A percentile compares a stretch with the other conserved stretches of the same genome.
Evolutionary conservation across 2,797 vertebrate species (phyloP).

Genomic region (Luscinia luscinia): DNA sequence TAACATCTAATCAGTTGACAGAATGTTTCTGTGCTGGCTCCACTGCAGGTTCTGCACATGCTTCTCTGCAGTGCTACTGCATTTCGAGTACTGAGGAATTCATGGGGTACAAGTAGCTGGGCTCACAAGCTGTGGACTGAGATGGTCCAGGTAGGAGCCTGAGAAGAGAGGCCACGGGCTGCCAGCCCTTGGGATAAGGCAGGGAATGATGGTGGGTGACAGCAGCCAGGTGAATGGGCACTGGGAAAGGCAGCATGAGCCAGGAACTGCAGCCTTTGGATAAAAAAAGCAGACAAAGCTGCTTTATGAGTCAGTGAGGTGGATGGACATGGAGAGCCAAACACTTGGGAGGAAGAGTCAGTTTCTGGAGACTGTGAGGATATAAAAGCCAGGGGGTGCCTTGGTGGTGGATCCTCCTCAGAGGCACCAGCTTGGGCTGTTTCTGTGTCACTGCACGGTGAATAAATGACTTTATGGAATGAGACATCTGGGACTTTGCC

Average conservation of each 20-base stretch:
- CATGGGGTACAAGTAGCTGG: rapidly evolving
- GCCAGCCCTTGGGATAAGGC: not conserved
- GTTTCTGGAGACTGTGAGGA: not conserved
- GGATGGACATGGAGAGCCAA: not conserved
- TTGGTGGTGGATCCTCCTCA: rapidly evolving
- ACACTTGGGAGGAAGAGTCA: rapidly evolving
- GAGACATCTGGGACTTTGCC: not conserved
- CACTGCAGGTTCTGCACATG: not conserved
- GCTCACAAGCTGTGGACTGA: not conserved
- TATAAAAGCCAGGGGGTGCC: not conserved
- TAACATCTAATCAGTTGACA: not conserved
- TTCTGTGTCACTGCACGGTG: rapidly evolving
- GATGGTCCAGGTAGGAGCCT: not conserved
- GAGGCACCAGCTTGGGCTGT: not conserved
- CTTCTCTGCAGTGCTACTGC: not conserved
- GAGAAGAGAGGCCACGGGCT: not conserved
- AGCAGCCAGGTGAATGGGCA: not conserved
- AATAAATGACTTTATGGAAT: not conserved
- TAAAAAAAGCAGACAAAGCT: not conserved
- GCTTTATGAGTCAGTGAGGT: not conserved
- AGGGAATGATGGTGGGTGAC: not conserved
- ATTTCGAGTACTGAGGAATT: rapidly evolving
- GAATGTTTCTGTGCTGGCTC: not conserved
- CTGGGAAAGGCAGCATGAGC: not conserved
- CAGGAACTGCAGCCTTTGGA: rapidly evolving